Evolutionary conservation across 2,797 vertebrate species (phyloP), one percentile per base, ranked within the genome.

Genomic region (Gambusia yucatana): DNA sequence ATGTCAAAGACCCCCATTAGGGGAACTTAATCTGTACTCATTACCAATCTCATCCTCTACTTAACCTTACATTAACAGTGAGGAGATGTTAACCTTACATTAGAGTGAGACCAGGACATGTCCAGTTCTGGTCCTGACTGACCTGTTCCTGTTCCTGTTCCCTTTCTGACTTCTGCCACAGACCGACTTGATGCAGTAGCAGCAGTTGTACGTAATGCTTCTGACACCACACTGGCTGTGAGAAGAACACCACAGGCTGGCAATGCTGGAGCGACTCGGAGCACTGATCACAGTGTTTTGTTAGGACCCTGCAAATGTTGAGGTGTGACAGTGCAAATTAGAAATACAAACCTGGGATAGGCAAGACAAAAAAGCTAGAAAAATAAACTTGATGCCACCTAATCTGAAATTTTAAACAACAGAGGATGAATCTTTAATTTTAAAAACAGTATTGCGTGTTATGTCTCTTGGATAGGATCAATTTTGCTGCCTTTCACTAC

Each of bases 51-150:
- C 1, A 4, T 46, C 7, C 17, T 46, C 41, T 44, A 44, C 25
- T 14, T 70, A 6, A 20, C 80, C 63, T 79, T 79, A 77, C 84
- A 77, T 70, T 67, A 80, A 44, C 70, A 78, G 47, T 17, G 25
- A 36, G 71, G 44, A 75, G 75, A 76, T 46, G 77, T 73, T 44
- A 61, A 72, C 74, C 76, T 82, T 48, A 72, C 33, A 11, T 76
- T 77, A 77, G 33, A 47, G 74, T 87, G 75, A 82, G 86, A 88
- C 90, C 81, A 86, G 61, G 47, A 75, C 82, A 39, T 65, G 44
- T 47, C 75, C 80, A 72, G 76, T 79, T 88, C 86, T 91, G 86
- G 44, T 86, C 91, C 85, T 84, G 59, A 93, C 91, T 86, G 87
- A 78, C 84, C 71, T 70, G 0, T 73, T 82, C 72, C 71, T 83